A percentile compares a stretch with the other conserved stretches of the same genome.
These are phyloP conservation scores for Toxotes jaculatrix DNA, from an alignment of 2,113 vertebrate species.

Conservation along the genomic window DNA sequence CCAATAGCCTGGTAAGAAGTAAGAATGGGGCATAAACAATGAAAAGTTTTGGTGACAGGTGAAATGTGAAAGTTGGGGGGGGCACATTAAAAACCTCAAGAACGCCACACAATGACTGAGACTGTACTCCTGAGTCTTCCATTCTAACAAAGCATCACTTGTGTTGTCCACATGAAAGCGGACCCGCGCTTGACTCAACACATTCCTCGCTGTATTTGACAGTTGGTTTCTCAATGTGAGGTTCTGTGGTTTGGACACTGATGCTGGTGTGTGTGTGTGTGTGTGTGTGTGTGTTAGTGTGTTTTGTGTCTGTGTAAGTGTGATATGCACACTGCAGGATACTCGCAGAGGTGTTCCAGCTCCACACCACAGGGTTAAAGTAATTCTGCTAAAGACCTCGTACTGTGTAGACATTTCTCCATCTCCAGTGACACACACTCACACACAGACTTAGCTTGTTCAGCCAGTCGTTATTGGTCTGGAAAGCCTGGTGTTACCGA, in stretches of 20 bases:
- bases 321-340: slow-evolving; percentile 27
- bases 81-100: slow-evolving; percentile 49
- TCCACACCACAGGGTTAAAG: slow-evolving; percentile 1
- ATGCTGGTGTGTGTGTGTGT: slow-evolving; percentile 15
- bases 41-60: slow-evolving; percentile 16
- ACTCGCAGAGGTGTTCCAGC: slow-evolving; percentile 9
- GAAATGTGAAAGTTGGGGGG: background rate
- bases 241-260: slow-evolving; percentile 50
- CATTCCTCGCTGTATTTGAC: slow-evolving; percentile 57
- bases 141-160: slow-evolving; percentile 61
- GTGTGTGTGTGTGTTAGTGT: slow-evolving; percentile 1
- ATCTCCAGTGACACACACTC: slow-evolving; percentile 5
- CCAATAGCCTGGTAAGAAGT: slow-evolving; percentile 3
- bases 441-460: slow-evolving; percentile 27
- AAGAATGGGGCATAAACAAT: background rate
- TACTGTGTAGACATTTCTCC: slow-evolving; percentile 1
- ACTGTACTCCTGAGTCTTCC: slow-evolving; percentile 35
- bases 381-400: slow-evolving; percentile 19
- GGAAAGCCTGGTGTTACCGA: slow-evolving; percentile 33
- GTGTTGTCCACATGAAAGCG: slow-evolving; percentile 54
- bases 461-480: slow-evolving; percentile 24
- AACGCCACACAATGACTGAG: slow-evolving; percentile 19
- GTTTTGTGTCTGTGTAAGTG: slow-evolving; percentile 34
- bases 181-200: slow-evolving; percentile 34
- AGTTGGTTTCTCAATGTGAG: slow-evolving; percentile 50